Evolutionary conservation across 1,140 invertebrate genomes (phyloP).

Genomic region (Rhizoglyphus robini): DNA sequence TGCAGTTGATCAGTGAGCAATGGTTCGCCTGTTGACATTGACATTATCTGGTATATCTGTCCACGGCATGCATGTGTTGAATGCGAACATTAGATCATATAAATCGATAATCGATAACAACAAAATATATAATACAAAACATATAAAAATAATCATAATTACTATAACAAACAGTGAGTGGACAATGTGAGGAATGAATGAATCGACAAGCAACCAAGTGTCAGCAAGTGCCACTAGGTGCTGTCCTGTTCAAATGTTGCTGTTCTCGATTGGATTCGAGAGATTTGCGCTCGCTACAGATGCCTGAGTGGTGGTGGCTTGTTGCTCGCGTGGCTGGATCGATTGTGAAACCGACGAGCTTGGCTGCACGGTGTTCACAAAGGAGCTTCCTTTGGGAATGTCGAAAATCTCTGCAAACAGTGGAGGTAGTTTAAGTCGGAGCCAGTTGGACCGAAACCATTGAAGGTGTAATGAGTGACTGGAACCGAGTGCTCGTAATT

Average conservation of each 20-base stretch:
- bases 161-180: constrained; percentile 2
- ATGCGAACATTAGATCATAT: neutral
- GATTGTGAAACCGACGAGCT: neutral
- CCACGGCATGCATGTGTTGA: too few relatives aligned
- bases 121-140: constrained; percentile 15
- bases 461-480: constrained; percentile 70
- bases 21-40: too few relatives aligned
- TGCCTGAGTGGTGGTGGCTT: neutral
- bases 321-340: neutral
- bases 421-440: constrained; percentile 59
- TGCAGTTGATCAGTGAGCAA: too few relatives aligned
- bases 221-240: neutral
- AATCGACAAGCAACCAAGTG: too few relatives aligned
- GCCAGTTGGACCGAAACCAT: constrained; percentile 81
- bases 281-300: neutral
- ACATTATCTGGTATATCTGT: too few relatives aligned
- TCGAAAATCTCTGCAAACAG: constrained; percentile 95
- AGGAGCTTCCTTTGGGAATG: constrained; percentile 47
- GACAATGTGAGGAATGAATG: neutral
- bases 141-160: neutral
- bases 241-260: neutral
- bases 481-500: constrained; percentile 63
- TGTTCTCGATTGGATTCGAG: neutral
- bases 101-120: neutral
- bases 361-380: neutral